Evolutionary conservation across 2,797 vertebrate genomes (phyloP), one percentile per base, ranked within the genome.

Genomic region (Iguana delicatissima): DNA sequence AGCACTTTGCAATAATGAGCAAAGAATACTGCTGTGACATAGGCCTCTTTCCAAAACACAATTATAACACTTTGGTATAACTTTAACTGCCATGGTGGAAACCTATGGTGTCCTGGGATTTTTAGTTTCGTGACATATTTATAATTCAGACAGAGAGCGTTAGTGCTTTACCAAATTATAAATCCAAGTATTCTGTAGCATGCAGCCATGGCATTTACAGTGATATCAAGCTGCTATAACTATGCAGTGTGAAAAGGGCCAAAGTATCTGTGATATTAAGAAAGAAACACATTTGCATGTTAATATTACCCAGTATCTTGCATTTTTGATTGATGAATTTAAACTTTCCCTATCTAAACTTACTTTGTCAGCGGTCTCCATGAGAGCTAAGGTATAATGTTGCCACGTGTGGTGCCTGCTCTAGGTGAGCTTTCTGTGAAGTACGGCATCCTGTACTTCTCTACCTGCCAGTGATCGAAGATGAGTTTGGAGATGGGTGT

Each of bases 1-100:
- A 52, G 42, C 14, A 81, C 64, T 22, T 86, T 24, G 84, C 50
- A 88, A 52, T 18, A 93, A 93, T 42, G 50, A 29, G 62, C 67
- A 94, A 86, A 1, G 13, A 89, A 46, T 16, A 77, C 80, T 82
- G 64, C 24, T 87, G n/a, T 4, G 38, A 86, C 10, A 91, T 89
- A 84, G 81, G 6, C 26, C 38, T 24, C 42, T 7, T 52, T 59
- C 26, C 2, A 29, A 67, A 67, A 59, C 59, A 59, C 59, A 59
- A 67, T 10, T 67, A 67, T 67, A 67, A 7, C 64, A 67, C 64
- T 67, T 67, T 67, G 26, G 29, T 29, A 67, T 2, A 7, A 29
- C 26, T 67, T 67, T 67, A 29, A 67, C 64, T 29, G 24, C 26
- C 64, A 67, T 67, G 64, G 64, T 29, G 29, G 1, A 67, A 26